phyloP scores from a whole-genome alignment of 2,888 invertebrate species.

The Callyntrura guangdongensis region DNA sequence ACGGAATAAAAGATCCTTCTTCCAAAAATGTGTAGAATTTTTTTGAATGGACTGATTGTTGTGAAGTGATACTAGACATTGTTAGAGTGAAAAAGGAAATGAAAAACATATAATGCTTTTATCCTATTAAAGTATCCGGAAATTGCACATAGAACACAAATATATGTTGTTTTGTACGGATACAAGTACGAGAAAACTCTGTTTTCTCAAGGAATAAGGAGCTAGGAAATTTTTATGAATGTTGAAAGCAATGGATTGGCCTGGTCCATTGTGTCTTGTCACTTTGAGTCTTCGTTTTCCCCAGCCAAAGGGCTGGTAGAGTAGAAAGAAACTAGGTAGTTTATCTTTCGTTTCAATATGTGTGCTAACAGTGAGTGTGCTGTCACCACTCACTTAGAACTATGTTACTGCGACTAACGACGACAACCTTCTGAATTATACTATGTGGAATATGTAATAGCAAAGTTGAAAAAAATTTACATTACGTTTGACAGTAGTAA shows the following conservation, averaged over 20 bases:
- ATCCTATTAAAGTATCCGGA: constrained; percentile 67
- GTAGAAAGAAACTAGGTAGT: too few relatives aligned
- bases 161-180: background rate
- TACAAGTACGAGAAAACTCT: background rate
- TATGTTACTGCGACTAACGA: too few relatives aligned
- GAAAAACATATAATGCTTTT: constrained; percentile 68
- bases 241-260: background rate
- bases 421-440: too few relatives aligned
- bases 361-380: too few relatives aligned
- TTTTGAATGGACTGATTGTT: constrained; percentile 62
- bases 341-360: too few relatives aligned
- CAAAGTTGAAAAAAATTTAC: constrained; percentile 17
- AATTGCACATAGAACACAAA: constrained; percentile 59
- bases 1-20: constrained; percentile 30
- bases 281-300: background rate
- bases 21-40: constrained; percentile 37
- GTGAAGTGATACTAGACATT: constrained; percentile 56
- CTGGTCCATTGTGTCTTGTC: background rate
- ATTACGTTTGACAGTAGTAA: constrained; percentile 46
- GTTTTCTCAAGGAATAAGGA: background rate
- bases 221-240: too few relatives aligned
- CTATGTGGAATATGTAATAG: background rate
- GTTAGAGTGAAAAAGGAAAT: constrained; percentile 59
- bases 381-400: too few relatives aligned
- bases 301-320: too few relatives aligned